phyloP scores from a whole-genome alignment of 2,797 vertebrate species.

The Lophotriccus pileatus region DNA sequence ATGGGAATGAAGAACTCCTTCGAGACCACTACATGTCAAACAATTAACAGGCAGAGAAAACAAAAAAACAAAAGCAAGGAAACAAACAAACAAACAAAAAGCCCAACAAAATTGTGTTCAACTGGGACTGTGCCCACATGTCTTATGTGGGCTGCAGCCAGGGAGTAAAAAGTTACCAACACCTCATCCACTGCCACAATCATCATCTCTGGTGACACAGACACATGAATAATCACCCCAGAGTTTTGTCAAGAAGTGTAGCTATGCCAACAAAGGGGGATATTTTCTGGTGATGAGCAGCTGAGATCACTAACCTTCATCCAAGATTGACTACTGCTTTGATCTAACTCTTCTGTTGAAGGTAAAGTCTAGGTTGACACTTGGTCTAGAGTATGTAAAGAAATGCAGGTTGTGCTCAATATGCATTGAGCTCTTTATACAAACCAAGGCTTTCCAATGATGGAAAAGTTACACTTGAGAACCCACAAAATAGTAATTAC shows the following conservation, averaged over 20 bases:
- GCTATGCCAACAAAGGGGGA: neutral
- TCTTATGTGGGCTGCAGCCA: neutral
- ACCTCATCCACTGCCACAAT: neutral
- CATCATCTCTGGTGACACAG: neutral
- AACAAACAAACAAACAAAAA: neutral
- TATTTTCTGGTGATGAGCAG: neutral
- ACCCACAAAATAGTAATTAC: neutral
- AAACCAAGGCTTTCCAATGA: neutral
- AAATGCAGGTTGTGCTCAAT: neutral
- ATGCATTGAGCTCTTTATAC: neutral
- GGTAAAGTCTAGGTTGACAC: neutral
- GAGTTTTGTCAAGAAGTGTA: neutral
- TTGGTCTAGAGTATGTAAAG: neutral
- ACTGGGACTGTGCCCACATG: neutral
- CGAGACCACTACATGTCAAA: neutral
- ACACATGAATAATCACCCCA: neutral
- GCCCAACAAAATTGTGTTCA: neutral
- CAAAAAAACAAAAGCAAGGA: too few species aligned
- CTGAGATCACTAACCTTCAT: neutral
- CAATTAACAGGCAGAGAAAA: neutral
- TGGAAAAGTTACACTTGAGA: neutral
- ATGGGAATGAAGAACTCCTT: neutral
- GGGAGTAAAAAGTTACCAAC: neutral
- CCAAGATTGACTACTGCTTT: neutral
- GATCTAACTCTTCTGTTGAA: neutral